Percentiles rank a stretch among this genome's conserved stretches.
phyloP scores from a whole-genome alignment of 2,888 invertebrate genomes.

The Apocheima hispidaria region DNA sequence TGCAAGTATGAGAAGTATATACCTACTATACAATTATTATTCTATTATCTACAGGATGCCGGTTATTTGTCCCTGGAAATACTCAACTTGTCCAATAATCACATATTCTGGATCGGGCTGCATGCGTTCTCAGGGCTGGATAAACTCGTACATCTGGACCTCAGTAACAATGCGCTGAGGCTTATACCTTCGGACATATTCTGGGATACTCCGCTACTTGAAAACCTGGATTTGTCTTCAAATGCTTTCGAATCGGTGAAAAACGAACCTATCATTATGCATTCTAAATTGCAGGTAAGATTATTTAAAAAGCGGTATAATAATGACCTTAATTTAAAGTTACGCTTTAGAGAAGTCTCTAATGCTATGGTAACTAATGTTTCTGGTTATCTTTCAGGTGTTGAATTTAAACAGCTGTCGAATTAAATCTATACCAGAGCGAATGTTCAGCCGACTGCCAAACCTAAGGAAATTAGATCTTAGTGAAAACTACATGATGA shows the following conservation, averaged over 20 bases:
- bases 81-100: conserved; percentile 86
- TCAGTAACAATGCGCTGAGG: conserved; percentile 87
- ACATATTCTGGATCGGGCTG: conserved; percentile 87
- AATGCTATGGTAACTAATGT: neutral
- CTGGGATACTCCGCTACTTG: conserved; percentile 82
- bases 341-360: neutral
- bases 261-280: conserved; percentile 85
- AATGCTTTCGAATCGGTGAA: conserved; percentile 87
- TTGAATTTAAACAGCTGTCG: conserved; percentile 87
- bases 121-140: conserved; percentile 86
- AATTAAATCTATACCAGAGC: conserved; percentile 82
- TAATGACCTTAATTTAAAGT: too few species aligned
- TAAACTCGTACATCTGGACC: conserved; percentile 82
- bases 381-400: conserved; percentile 68
- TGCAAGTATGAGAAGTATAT: too few species aligned
- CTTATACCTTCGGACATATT: conserved; percentile 85
- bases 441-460: conserved; percentile 83
- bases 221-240: conserved; percentile 86
- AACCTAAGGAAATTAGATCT: conserved; percentile 86
- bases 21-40: too few species aligned
- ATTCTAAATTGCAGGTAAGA: conserved; percentile 81
- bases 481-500: conserved; percentile 87
- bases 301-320: neutral
- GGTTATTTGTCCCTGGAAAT: conserved; percentile 79
- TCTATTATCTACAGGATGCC: conserved; percentile 75